These are phyloP conservation scores for Eidolon helvum DNA, from an alignment of 2,113 vertebrate species.

Conservation along the genomic window DNA sequence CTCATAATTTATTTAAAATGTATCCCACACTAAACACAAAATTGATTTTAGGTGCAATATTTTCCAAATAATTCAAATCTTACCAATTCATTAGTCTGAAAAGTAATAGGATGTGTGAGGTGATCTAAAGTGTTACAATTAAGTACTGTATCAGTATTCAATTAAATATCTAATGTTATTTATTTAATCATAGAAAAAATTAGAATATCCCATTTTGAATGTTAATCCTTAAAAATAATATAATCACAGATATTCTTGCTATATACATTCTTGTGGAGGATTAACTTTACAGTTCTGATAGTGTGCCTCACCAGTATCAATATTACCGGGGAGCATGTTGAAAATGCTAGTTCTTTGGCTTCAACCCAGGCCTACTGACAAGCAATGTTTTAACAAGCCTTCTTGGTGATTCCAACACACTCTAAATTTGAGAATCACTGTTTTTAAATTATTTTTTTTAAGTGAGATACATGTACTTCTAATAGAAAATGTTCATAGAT, in stretches of 20 bases:
- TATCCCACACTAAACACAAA: conserved; percentile 20
- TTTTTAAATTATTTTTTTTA: background rate
- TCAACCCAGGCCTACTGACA: background rate
- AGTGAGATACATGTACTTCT: background rate
- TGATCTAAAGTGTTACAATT: conserved; percentile 24
- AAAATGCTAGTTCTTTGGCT: background rate
- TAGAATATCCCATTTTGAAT: background rate
- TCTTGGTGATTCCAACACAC: background rate
- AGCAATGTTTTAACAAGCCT: background rate
- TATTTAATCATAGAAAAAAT: background rate
- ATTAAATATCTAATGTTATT: background rate
- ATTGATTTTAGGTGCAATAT: conserved; percentile 56
- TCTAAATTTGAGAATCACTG: background rate
- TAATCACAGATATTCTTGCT: background rate
- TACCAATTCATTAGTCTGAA: background rate
- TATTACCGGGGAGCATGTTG: background rate
- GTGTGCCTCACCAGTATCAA: background rate
- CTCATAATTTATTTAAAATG: conserved; percentile 22
- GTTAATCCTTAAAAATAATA: conserved; percentile 9
- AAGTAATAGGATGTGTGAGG: background rate
- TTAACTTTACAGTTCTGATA: background rate
- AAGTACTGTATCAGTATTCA: background rate
- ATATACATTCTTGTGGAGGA: background rate
- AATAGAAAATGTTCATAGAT: background rate
- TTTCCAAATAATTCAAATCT: conserved; percentile 61